Conservation (phyloP, 1,140 invertebrate species). For the Carposina sasakii region DNA sequence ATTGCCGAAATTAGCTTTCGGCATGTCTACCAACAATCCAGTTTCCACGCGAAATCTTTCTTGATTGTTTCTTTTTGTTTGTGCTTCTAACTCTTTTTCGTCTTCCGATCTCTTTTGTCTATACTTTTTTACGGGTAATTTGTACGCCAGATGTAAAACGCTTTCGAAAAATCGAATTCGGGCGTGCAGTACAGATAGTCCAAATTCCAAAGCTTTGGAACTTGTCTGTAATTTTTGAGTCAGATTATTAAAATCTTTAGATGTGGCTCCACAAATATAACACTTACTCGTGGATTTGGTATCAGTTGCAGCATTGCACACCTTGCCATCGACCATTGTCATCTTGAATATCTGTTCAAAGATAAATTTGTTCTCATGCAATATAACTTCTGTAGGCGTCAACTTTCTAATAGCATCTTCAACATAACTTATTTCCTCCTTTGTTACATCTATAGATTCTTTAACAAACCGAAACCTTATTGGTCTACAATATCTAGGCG, state of each 20-base stretch:
- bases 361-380: not conserved
- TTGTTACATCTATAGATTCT: constrained; percentile 25
- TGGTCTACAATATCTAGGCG: constrained; percentile 23
- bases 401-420: constrained; percentile 21
- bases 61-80: constrained; percentile 16
- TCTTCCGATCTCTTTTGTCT: not conserved
- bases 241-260: constrained; percentile 48
- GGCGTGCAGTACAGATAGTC: constrained; percentile 44
- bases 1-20: constrained; percentile 40
- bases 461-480: constrained; percentile 29
- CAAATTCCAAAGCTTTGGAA: constrained; percentile 28
- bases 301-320: constrained; percentile 38
- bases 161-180: constrained; percentile 49
- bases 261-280: constrained; percentile 46
- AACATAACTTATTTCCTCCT: constrained; percentile 29
- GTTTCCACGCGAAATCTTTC: constrained; percentile 16
- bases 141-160: constrained; percentile 38
- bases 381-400: not conserved
- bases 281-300: constrained; percentile 33
- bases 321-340: constrained; percentile 52
- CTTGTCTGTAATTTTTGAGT: constrained; percentile 20
- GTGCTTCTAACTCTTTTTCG: constrained; percentile 9
- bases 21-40: constrained; percentile 34
- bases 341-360: not conserved
- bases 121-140: constrained; percentile 31